phyloP scores from a whole-genome alignment of 2,113 vertebrate species.

The Prolemur simus region DNA sequence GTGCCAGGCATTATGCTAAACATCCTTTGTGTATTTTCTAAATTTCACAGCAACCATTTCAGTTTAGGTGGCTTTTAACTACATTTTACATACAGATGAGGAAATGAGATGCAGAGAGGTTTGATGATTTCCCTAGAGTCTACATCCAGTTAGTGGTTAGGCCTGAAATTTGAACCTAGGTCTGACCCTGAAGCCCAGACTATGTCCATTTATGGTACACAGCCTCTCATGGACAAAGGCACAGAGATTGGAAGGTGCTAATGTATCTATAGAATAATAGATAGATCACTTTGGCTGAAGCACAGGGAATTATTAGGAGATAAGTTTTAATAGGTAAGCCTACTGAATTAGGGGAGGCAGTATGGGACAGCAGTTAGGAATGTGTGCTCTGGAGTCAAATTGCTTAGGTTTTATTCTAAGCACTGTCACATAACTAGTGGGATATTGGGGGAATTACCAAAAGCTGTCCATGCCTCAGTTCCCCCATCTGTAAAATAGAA shows the following conservation, averaged over 20 bases:
- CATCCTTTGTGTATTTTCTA: constrained; percentile 15
- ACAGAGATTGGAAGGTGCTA: background rate
- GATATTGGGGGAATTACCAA: background rate
- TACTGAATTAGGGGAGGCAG: background rate
- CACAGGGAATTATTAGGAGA: background rate
- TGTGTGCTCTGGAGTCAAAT: background rate
- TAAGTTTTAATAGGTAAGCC: background rate
- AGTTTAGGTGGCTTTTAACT: background rate
- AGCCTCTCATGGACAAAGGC: background rate
- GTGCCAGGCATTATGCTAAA: background rate
- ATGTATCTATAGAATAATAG: background rate
- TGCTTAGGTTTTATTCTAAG: background rate
- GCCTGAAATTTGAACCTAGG: constrained; percentile 43
- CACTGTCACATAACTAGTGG: background rate
- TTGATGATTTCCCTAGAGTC: constrained; percentile 27
- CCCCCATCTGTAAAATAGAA: background rate
- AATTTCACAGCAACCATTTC: background rate
- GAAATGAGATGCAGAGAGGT: background rate
- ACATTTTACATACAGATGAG: background rate
- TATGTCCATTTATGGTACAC: background rate
- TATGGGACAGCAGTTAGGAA: background rate
- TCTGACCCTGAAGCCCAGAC: background rate
- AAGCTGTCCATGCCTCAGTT: background rate
- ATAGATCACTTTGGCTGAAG: background rate
- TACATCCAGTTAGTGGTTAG: background rate